Evolutionary conservation across 92 coral and sea anemone genomes (phyloP).

Genomic region (Paramuricea clavata): DNA sequence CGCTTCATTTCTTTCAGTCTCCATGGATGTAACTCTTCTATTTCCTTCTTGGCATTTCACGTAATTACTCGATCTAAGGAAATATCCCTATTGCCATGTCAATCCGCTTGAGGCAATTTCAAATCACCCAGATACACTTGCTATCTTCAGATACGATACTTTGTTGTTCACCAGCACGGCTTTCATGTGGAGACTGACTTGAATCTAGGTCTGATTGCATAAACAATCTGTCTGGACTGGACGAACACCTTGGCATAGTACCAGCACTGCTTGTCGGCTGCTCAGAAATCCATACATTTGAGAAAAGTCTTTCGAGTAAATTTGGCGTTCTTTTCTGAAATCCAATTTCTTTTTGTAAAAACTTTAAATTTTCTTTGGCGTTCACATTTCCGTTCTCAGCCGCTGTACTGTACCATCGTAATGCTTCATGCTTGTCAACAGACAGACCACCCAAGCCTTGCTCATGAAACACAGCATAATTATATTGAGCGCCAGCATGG

Average conservation of each 20-base stretch:
- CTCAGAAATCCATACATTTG: background rate
- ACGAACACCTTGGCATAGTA: slow-evolving; percentile 81
- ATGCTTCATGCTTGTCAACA: slow-evolving; percentile 84
- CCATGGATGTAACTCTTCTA: too few relatives aligned
- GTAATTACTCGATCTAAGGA: too few relatives aligned
- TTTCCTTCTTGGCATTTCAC: too few relatives aligned
- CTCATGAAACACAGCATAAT: slow-evolving; percentile 91
- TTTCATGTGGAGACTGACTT: background rate
- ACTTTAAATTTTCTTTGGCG: slow-evolving; percentile 81
- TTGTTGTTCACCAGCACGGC: background rate
- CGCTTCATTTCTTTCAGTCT: too few relatives aligned
- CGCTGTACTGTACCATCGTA: slow-evolving; percentile 91
- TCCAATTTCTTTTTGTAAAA: slow-evolving; percentile 60
- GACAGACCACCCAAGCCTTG: slow-evolving; percentile 89
- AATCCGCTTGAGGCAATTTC: too few relatives aligned
- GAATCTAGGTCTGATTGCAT: slow-evolving; percentile 9
- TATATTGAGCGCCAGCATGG: slow-evolving; percentile 88
- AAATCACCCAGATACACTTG: slow-evolving; percentile 37
- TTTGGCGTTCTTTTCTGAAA: background rate
- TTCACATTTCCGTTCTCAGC: slow-evolving; percentile 93
- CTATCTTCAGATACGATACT: slow-evolving; percentile 9
- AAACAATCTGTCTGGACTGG: slow-evolving; percentile 74
- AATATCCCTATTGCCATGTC: too few relatives aligned
- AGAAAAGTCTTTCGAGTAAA: slow-evolving; percentile 8
- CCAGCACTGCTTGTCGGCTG: background rate